phyloP scores from a whole-genome alignment of 2,113 vertebrate genomes.

The Hepsetus odoe region DNA sequence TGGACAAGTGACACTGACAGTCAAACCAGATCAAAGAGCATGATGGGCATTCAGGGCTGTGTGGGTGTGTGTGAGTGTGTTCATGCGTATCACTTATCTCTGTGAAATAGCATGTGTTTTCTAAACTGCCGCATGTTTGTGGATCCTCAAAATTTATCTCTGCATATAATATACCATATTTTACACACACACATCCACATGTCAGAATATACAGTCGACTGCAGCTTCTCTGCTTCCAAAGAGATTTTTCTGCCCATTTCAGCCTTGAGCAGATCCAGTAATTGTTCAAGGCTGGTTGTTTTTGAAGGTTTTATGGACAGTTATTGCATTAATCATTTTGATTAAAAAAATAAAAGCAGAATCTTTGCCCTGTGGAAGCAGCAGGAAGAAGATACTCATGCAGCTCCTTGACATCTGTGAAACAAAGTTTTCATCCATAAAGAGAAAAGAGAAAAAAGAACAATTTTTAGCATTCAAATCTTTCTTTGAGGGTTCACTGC shows the following conservation, averaged over 20 bases:
- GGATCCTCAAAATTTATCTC: not conserved
- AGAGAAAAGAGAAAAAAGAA: too few species aligned
- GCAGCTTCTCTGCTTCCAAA: not conserved
- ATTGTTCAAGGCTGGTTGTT: not conserved
- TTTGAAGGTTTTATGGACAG: too few species aligned
- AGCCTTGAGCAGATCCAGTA: not conserved
- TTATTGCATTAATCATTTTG: too few species aligned
- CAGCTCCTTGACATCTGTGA: too few species aligned
- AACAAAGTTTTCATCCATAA: too few species aligned
- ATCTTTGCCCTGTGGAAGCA: too few species aligned
- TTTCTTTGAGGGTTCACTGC: too few species aligned
- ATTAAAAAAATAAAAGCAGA: too few species aligned
- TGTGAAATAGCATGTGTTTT: slow-evolving; percentile 28
- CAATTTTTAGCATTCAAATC: too few species aligned
- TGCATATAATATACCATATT: not conserved
- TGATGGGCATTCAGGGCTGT: slow-evolving; percentile 71
- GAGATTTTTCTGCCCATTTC: not conserved
- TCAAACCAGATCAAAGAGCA: slow-evolving; percentile 82
- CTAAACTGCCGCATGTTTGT: not conserved
- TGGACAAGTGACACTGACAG: slow-evolving; percentile 86
- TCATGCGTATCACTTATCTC: not conserved
- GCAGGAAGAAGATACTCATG: too few species aligned
- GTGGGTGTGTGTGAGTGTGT: slow-evolving; percentile 22
- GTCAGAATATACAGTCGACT: not conserved
- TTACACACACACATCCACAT: not conserved